Evolutionary conservation across 1,140 invertebrate genomes (phyloP), one percentile per base, ranked within the genome.

Genomic region (Medauroidea extradentata): DNA sequence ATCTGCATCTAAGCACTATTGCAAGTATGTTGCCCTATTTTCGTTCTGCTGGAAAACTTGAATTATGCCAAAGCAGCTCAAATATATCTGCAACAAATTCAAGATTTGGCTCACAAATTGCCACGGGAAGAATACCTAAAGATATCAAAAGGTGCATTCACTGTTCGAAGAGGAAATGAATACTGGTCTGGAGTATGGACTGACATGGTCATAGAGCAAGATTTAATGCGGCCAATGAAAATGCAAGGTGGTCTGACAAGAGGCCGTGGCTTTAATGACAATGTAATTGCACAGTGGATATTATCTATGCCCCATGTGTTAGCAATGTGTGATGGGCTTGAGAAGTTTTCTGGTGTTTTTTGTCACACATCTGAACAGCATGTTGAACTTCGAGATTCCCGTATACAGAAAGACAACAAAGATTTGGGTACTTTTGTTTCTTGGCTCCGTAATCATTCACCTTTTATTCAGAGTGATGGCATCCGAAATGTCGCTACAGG

Each of bases 171-270:
- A 19, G 48, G 60, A 8, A 44, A 53, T 16, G 62, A 72, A 38
- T 68, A 66, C 59, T 73, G 69, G 66, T 60, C 58, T 49, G 71
- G 71, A 0, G 56, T 68, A 8, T 73, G 64, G 43, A 48, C 63
- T 8, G 71, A 75, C 60, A 66, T 73, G 61, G 63, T 63, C 5
- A 70, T 74, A 24, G 67, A 71, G 50, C 64, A 70, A 43, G 59
- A 58, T 1, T 49, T 68, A 23, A 71, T 70, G 61, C 39, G 55
- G n/a, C 65, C 58, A 41, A 48, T 73, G 29, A 72, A 70, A 42
- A 61, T 62, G 14, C 44, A 56, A 55, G 67, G 64, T 41, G 69
- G 68, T 11, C 29, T 73, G n/a, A 71, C 65, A 7, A 49, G 65
- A 53, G 68, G 67, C 5, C 44, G 70, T 18, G 67, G 67, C 9